A percentile compares a stretch with the other conserved stretches of the same genome.
These are phyloP conservation scores for Cephalopterus ornatus DNA, from an alignment of 2,113 vertebrate species.

Conservation along the genomic window DNA sequence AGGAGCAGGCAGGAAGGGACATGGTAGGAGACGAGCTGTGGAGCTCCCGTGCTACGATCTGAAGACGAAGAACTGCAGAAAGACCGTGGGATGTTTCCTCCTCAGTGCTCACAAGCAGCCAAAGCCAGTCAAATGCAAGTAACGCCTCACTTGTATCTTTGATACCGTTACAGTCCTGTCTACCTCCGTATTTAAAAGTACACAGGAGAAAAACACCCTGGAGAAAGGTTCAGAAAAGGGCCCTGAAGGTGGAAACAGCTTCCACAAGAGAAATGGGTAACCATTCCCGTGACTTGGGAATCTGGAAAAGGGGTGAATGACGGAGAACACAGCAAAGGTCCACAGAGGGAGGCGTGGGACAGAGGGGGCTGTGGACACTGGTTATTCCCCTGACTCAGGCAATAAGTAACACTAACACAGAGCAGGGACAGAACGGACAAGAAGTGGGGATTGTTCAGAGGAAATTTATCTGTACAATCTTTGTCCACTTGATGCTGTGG, in stretches of 20 bases:
- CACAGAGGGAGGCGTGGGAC: background rate
- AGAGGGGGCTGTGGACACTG: background rate
- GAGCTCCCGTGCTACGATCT: background rate
- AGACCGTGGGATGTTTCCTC: background rate
- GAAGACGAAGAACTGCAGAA: background rate
- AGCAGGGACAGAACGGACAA: background rate
- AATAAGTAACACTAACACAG: background rate
- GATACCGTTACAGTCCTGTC: background rate
- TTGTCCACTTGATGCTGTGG: background rate
- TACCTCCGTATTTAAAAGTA: background rate
- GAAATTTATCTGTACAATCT: background rate
- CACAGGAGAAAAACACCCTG: background rate
- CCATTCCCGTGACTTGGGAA: background rate
- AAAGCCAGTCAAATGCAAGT: background rate
- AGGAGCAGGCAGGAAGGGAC: background rate
- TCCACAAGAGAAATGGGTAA: background rate
- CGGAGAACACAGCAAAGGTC: background rate
- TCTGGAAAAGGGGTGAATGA: background rate
- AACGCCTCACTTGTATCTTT: background rate
- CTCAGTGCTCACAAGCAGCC: background rate
- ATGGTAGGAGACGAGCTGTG: rapidly evolving
- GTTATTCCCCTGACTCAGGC: background rate
- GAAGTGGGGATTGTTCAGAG: background rate
- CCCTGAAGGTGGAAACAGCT: background rate
- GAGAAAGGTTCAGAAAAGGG: background rate